phyloP scores from a whole-genome alignment of 2,113 vertebrate genomes.

The Protobothrops mucrosquamatus region DNA sequence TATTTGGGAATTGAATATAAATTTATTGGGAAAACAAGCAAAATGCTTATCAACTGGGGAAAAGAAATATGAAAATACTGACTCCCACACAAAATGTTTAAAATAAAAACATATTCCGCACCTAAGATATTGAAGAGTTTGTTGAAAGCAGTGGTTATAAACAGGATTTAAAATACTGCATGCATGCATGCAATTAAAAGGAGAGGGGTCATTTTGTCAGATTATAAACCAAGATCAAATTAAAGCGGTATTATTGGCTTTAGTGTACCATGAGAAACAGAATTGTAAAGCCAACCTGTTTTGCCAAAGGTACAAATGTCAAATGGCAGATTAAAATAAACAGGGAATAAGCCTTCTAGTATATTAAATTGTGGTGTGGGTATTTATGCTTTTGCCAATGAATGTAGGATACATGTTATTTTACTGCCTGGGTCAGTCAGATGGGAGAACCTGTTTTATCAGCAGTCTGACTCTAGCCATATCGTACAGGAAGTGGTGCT shows the following conservation, averaged over 20 bases:
- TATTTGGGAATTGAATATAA: slow-evolving; percentile 19
- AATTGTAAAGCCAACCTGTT: not conserved
- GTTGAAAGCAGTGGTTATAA: not conserved
- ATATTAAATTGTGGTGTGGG: fast-evolving
- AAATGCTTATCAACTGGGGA: fast-evolving
- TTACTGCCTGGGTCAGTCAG: slow-evolving; percentile 45
- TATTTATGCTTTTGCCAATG: not conserved
- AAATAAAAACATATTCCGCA: not conserved
- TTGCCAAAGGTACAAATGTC: not conserved
- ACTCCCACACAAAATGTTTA: not conserved
- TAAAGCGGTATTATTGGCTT: not conserved
- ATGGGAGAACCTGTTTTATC: slow-evolving; percentile 64
- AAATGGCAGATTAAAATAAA: fast-evolving
- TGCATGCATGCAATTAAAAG: not conserved
- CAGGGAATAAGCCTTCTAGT: not conserved
- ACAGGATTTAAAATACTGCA: not conserved
- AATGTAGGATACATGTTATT: slow-evolving; percentile 1
- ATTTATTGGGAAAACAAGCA: not conserved
- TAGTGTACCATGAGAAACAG: not conserved
- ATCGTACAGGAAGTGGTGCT: slow-evolving; percentile 59
- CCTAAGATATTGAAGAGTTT: not conserved
- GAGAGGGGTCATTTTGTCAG: slow-evolving; percentile 44
- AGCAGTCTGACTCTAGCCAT: slow-evolving; percentile 51
- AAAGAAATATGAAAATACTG: not conserved
- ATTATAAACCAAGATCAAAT: slow-evolving; percentile 1